Base-by-base conservation (phyloP, 2,888 invertebrate genomes). In the Heliconius erato region DNA sequence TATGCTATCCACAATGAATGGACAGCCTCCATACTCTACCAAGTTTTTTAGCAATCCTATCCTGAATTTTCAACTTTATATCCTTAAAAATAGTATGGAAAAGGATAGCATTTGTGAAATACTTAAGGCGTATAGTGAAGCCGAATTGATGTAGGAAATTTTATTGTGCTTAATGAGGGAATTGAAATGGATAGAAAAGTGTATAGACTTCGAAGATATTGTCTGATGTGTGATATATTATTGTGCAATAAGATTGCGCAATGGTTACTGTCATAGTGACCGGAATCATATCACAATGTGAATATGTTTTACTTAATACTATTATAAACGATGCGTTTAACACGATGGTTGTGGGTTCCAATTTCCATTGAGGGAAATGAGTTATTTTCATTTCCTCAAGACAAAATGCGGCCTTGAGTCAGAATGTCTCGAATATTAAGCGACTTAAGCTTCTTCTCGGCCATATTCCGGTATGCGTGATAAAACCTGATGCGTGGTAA, bases 131-230 rank as follows among this genome's bases (percentile, higher is more conserved):
- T 91, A 90, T 89, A 91, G 89, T 86, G 89, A 89, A 89, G 89
- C 90, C 90, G 92, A 94, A 95, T 95, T 95, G 94, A 95, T 95
- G 93, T 94, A 92, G 89, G 90, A 93, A 93, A 91, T 94, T 93
- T 93, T 93, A 94, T 93, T 92, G 93, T 91, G 90, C 90, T 93
- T 94, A 95, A 95, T 95, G 94, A 95, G 94, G 92, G 95, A 94
- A 95, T 94, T 94, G 94, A 94, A 94, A 94, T 90, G 91, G 93
- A 94, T 93, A 92, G 92, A 92, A 91, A 88, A 90, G 89, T 80
- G 85, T 86, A 87, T 86, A 84, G 86, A 86, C 84, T 84, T 85
- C 35, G 81, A 85, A 85, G 85, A 85, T 86, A 84, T 85, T 84
- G 85, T 84, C 84, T 83, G 74, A 40, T 49, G 68, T 82, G 79